Conservation (phyloP, 2,888 invertebrate species). For the Tridacna gigas region DNA sequence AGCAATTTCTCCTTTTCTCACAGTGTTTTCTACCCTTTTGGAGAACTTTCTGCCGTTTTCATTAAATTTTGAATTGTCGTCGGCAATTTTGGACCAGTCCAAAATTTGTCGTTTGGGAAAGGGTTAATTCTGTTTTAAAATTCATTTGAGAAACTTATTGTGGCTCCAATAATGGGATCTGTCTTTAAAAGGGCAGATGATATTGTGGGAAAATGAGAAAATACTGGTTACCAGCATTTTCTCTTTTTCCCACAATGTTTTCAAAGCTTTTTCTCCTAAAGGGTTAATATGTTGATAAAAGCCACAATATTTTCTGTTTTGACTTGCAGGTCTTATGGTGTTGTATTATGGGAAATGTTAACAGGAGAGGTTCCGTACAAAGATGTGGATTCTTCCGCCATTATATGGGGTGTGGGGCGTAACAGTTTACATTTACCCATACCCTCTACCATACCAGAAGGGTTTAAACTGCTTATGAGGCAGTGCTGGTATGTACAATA, state of each 20-base stretch:
- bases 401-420: conserved; percentile 99
- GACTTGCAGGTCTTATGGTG: conserved; percentile 91
- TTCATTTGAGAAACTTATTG: no score
- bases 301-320: not conserved
- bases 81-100: no score
- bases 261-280: not conserved
- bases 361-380: conserved; percentile 97
- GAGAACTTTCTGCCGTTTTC: no score
- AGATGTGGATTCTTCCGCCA: conserved; percentile 97
- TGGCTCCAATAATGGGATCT: no score
- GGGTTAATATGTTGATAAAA: not conserved
- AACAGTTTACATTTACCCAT: conserved; percentile 96
- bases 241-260: not conserved
- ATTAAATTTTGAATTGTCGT: no score
- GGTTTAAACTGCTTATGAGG: conserved; percentile 92
- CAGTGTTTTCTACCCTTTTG: no score
- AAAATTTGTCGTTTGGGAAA: no score
- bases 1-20: no score
- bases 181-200: not conserved
- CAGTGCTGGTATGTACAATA: conserved; percentile 91
- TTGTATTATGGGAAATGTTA: conserved; percentile 98
- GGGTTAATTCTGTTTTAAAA: no score
- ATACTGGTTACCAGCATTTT: not conserved
- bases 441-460: conserved; percentile 93
- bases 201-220: not conserved